Percentiles rank a stretch among this genome's conserved stretches.
Conservation (phyloP, 2,797 vertebrate genomes). For the Argyrosomus regius region DNA sequence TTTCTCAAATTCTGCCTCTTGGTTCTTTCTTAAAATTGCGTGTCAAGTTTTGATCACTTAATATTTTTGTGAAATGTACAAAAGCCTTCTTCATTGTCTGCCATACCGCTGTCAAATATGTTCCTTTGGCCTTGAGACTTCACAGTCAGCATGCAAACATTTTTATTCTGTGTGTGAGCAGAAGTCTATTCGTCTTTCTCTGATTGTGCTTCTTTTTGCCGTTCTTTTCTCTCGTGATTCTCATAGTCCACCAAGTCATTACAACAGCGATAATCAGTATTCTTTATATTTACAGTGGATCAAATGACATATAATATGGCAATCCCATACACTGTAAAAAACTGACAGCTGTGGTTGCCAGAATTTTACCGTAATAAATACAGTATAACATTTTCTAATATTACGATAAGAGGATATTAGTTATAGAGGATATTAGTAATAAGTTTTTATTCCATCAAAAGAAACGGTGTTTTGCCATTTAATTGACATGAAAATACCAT, state of each 20-base stretch:
- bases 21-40: conserved; percentile 37
- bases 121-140: conserved; percentile 44
- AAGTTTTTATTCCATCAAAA: too few species aligned
- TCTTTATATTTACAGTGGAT: background rate
- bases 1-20: conserved; percentile 51
- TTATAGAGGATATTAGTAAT: too few species aligned
- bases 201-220: conserved; percentile 8
- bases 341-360: too few species aligned
- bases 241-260: background rate
- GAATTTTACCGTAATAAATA: too few species aligned
- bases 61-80: conserved; percentile 51
- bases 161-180: conserved; percentile 35
- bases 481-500: too few species aligned
- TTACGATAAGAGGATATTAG: too few species aligned
- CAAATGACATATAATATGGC: background rate
- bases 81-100: conserved; percentile 30
- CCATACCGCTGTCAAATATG: conserved; percentile 40
- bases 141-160: conserved; percentile 36
- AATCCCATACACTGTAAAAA: too few species aligned
- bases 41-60: conserved; percentile 50
- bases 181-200: conserved; percentile 1
- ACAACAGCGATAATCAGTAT: too few species aligned
- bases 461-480: too few species aligned
- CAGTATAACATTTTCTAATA: too few species aligned
- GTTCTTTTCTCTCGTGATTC: conserved; percentile 1